phyloP scores from a whole-genome alignment of 2,888 invertebrate species.

The Tipula helvola region DNA sequence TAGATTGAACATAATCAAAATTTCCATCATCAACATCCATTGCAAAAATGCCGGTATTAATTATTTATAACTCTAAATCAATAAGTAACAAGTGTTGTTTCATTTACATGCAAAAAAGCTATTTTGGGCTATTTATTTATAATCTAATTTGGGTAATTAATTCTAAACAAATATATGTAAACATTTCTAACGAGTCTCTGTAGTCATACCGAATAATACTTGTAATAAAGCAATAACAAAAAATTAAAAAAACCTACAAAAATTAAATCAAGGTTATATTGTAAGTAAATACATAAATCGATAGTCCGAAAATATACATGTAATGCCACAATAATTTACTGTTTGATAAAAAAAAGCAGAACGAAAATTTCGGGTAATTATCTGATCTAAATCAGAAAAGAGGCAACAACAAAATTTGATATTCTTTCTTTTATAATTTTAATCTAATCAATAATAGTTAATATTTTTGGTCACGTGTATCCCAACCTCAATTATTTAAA shows the following conservation, averaged over 20 bases:
- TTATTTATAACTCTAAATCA: not conserved
- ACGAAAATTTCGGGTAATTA: not conserved
- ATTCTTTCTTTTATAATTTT: not conserved
- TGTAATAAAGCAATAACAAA: not conserved
- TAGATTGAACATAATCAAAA: not conserved
- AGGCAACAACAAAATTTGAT: not conserved
- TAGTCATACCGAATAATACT: not conserved
- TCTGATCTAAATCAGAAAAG: not conserved
- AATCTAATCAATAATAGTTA: slow-evolving; percentile 4
- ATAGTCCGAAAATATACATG: not conserved
- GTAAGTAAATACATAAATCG: not conserved
- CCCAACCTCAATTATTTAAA: not conserved
- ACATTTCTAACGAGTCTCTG: not conserved
- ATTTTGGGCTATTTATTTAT: not conserved
- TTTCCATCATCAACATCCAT: not conserved
- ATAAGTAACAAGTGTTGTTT: not conserved
- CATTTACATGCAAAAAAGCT: not conserved
- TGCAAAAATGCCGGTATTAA: not conserved
- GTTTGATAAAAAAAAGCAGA: not conserved
- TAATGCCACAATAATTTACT: not conserved
- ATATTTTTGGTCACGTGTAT: not conserved
- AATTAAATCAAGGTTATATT: not conserved
- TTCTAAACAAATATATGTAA: not conserved
- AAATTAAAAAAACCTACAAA: not conserved
- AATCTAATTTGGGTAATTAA: not conserved